A percentile compares a stretch with the other conserved stretches of the same genome.
Conservation (phyloP, 2,113 vertebrate genomes). For the Neolamprologus hecqui region DNA sequence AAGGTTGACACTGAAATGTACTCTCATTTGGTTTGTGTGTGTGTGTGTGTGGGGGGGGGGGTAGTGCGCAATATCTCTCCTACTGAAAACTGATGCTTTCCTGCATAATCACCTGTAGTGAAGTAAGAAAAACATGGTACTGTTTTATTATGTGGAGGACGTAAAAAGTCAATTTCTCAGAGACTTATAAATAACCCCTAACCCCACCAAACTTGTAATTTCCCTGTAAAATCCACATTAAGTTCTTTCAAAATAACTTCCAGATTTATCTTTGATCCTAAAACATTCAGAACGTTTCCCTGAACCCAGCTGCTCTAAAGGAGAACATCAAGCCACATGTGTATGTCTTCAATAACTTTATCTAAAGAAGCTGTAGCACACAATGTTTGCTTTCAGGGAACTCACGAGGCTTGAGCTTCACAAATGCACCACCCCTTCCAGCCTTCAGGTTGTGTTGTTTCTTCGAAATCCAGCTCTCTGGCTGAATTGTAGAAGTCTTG, state of each 20-base stretch:
- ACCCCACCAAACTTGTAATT: background rate
- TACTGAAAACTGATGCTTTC: background rate
- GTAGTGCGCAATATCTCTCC: background rate
- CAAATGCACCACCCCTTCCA: background rate
- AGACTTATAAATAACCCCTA: background rate
- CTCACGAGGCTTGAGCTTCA: background rate
- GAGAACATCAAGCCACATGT: background rate
- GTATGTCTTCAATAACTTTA: background rate
- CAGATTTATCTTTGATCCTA: background rate
- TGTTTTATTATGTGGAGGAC: background rate
- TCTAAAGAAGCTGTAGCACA: background rate
- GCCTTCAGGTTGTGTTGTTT: constrained; percentile 22
- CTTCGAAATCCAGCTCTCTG: background rate
- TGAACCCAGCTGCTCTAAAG: background rate
- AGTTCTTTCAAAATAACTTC: background rate
- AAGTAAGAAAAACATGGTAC: background rate
- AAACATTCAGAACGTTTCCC: background rate
- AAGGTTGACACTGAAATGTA: background rate
- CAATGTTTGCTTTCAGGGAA: background rate
- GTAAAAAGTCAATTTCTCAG: background rate
- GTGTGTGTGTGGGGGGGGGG: no score
- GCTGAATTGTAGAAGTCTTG: background rate
- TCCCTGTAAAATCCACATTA: background rate
- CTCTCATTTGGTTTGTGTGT: background rate
- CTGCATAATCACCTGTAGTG: background rate